Evolutionary conservation across 2,888 invertebrate species (phyloP).

Genomic region (Xylocampa areola): DNA sequence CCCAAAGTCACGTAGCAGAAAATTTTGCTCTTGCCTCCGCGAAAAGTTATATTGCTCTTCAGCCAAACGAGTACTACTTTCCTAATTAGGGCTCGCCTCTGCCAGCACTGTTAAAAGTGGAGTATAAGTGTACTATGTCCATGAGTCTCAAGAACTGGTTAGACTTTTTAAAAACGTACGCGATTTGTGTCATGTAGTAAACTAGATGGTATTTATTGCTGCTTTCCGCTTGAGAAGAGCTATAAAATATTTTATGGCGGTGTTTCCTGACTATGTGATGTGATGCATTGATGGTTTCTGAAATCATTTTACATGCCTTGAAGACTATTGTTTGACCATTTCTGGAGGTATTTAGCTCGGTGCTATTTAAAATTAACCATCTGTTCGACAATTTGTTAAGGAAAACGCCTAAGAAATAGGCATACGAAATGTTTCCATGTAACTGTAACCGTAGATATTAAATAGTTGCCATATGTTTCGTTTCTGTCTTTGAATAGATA

Average conservation of each 20-base stretch:
- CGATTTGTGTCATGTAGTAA: slow-evolving; percentile 28
- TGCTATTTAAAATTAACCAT: slow-evolving; percentile 4
- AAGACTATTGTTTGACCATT: slow-evolving; percentile 10
- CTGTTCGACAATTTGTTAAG: neutral
- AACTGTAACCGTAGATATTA: slow-evolving; percentile 27
- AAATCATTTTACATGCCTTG: slow-evolving; percentile 13
- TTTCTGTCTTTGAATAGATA: slow-evolving; percentile 62
- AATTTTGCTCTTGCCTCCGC: neutral
- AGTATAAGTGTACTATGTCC: slow-evolving; percentile 17
- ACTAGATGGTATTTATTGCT: slow-evolving; percentile 29
- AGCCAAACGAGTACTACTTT: slow-evolving; percentile 17
- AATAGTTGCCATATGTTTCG: slow-evolving; percentile 64
- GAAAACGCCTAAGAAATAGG: slow-evolving; percentile 13
- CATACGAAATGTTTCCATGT: slow-evolving; percentile 13
- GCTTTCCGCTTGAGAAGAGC: slow-evolving; percentile 32
- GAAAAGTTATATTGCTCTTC: slow-evolving; percentile 17
- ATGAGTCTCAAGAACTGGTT: slow-evolving; percentile 23
- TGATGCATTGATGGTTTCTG: slow-evolving; percentile 22
- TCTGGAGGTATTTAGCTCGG: neutral
- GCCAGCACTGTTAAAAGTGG: slow-evolving; percentile 28
- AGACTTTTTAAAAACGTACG: slow-evolving; percentile 30
- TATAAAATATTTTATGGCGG: slow-evolving; percentile 46
- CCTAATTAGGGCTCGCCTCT: slow-evolving; percentile 27
- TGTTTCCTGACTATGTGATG: slow-evolving; percentile 22
- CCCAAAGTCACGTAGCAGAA: slow-evolving; percentile 9